A percentile compares a stretch with the other conserved stretches of the same genome.
These are phyloP conservation scores for Dinocampus coccinellae DNA, from an alignment of 2,888 invertebrate species.

Conservation along the genomic window DNA sequence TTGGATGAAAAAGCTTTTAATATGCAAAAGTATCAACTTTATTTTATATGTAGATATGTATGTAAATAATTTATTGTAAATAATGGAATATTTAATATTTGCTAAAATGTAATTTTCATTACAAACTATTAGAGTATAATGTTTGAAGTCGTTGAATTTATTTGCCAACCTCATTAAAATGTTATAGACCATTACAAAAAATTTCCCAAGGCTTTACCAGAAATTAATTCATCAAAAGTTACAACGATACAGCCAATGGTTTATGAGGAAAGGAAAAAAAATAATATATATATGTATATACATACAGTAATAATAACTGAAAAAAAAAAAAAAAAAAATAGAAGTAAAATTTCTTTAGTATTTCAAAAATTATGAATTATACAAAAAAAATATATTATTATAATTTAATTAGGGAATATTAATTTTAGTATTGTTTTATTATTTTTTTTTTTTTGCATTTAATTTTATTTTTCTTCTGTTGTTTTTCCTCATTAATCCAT, in stretches of 20 bases:
- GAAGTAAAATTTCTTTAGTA: no score
- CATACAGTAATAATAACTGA: no score
- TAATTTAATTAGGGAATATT: no score
- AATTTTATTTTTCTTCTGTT: no score
- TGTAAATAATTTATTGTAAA: background rate
- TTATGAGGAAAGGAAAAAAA: no score
- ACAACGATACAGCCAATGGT: background rate
- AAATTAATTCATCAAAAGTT: background rate
- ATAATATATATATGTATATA: no score
- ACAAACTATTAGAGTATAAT: background rate
- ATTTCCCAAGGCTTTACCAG: background rate
- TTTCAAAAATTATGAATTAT: no score
- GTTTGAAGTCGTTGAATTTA: background rate
- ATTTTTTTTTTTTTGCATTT: no score
- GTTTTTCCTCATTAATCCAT: no score
- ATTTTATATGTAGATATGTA: background rate
- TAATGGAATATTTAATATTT: background rate
- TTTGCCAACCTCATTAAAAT: background rate
- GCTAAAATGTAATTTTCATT: background rate
- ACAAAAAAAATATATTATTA: no score
- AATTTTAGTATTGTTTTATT: no score
- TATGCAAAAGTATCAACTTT: background rate
- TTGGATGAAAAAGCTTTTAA: background rate
- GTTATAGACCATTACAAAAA: background rate
- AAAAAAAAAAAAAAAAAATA: no score